Evolutionary conservation across 2,888 invertebrate species (phyloP), one percentile per base, ranked within the genome.

Genomic region (Rhagium mordax): DNA sequence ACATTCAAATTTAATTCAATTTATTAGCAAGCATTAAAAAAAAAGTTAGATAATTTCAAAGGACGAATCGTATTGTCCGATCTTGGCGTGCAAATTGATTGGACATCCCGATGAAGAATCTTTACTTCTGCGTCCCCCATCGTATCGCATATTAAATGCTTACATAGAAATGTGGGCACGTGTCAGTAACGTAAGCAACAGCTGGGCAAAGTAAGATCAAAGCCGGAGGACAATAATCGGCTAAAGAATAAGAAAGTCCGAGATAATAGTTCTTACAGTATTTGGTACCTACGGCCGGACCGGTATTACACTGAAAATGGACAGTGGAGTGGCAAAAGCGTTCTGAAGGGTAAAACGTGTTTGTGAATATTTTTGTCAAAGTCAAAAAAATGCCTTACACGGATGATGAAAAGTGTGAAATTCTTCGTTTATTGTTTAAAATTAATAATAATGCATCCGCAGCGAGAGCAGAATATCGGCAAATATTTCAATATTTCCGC

Each of bases 151-250:
- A 41, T 13, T n/a, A 41, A n/a, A 41, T n/a, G n/a, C 41, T n/a
- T 41, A 4, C 13, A 41, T 41, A 41, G 41, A 41, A 41, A 13
- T 33, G 6, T 3, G 27, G 55, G 53, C 65, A 66, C 65, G 65
- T 66, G 65, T 55, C 65, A 6, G 16, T 47, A 21, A 64, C 21
- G 64, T 27, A 16, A 66, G 33, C 18, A 33, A 33, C 65, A 66
- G 65, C 65, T 66, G 65, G 33, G 53, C 53, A 53, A 66, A 66
- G 33, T n/a, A 21, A 66, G 21, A 66, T 53, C 29, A 66, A 53
- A 53, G 33, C 65, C 53, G 55, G 33, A 33, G 49, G 33, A 53
- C 53, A 66, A 53, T 33, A 66, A 66, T 55, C 55, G 53, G 13
- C 21, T 10, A 33, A 66, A 64, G 64, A 64, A 64, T 51, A 64